Evolutionary conservation across 2,888 invertebrate genomes (phyloP).

Genomic region (Phrixothrix hirtus): DNA sequence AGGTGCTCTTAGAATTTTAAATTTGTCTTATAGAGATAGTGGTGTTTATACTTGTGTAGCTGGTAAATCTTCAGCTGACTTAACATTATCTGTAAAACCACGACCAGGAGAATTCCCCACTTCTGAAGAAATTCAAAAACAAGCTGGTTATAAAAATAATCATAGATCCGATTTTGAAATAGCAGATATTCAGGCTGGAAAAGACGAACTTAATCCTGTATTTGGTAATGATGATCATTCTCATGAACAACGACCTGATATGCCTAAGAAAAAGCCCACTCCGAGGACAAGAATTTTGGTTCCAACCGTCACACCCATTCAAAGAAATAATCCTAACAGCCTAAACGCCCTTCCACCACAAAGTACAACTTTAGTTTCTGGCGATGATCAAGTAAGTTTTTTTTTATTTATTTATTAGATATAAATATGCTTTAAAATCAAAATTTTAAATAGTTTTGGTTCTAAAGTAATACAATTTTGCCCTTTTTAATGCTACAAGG

Average conservation of each 20-base stretch:
- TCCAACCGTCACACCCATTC: constrained; percentile 48
- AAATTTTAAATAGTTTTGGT: neutral
- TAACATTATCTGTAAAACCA: constrained; percentile 78
- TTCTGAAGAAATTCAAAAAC: constrained; percentile 70
- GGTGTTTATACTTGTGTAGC: constrained; percentile 87
- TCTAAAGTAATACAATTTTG: neutral
- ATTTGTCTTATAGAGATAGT: constrained; percentile 78
- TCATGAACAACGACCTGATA: constrained; percentile 66
- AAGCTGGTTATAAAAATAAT: constrained; percentile 45
- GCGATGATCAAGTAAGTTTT: constrained; percentile 44
- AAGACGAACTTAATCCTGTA: constrained; percentile 51
- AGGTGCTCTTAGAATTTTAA: constrained; percentile 84
- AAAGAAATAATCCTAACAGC: constrained; percentile 41
- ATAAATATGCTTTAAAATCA: too few relatives aligned
- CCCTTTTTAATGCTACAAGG: constrained; percentile 46
- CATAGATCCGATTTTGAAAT: constrained; percentile 43
- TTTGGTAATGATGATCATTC: constrained; percentile 65
- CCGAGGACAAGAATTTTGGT: constrained; percentile 45
- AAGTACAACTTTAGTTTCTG: constrained; percentile 43
- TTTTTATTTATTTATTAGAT: neutral
- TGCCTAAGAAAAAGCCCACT: constrained; percentile 44
- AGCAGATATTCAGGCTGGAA: constrained; percentile 47
- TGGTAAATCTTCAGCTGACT: constrained; percentile 78
- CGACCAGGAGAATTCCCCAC: constrained; percentile 78
- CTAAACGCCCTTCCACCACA: constrained; percentile 44